Evolutionary conservation across 2,888 invertebrate species (phyloP), one percentile per base, ranked within the genome.

Genomic region (Dynastes tityus): DNA sequence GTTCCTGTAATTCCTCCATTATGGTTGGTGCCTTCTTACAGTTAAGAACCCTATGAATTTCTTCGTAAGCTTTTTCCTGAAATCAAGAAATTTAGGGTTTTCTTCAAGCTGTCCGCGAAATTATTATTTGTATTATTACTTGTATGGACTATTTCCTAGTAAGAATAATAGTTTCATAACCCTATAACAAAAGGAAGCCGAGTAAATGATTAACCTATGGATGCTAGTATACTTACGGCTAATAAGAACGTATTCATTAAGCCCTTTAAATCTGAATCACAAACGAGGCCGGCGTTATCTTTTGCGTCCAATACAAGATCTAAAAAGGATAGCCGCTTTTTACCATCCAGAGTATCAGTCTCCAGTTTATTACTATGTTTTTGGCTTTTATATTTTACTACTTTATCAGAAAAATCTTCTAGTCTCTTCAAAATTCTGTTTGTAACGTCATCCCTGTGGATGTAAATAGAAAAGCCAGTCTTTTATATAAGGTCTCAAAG

Each of bases 11-110:
- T 80, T 89, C 88, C 71, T 85, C 80, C 11, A 85, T 82, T 2
- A 86, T 86, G 16, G 87, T 63, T 8, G 61, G 76, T n/a, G 71
- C 67, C 11, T 76, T 70, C 13, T 79, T 71, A 0, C 83, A 85
- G 32, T 84, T 83, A 68, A 88, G 87, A 49, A 88, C 85, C 2
- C 79, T 79, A 29, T 86, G 16, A 8, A 58, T 78, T 83, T 89
- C 89, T 78, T 86, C 84, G 45, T 83, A 82, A 4, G 86, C 86
- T 79, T 84, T 84, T 16, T 85, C 85, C 87, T 88, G 80, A 5
- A 51, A 16, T 5, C 67, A 27, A 6, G 1, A n/a, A 27, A 13
- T 27, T 63, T 29, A 29, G 13, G n/a, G 2, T 5, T 4, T 4
- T 68, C 13, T 8, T 29, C 32, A 16, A 22, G 6, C 16, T n/a